Evolutionary conservation across 2,888 invertebrate species (phyloP), one percentile per base, ranked within the genome.

Genomic region (Lithophane semibrunnea): DNA sequence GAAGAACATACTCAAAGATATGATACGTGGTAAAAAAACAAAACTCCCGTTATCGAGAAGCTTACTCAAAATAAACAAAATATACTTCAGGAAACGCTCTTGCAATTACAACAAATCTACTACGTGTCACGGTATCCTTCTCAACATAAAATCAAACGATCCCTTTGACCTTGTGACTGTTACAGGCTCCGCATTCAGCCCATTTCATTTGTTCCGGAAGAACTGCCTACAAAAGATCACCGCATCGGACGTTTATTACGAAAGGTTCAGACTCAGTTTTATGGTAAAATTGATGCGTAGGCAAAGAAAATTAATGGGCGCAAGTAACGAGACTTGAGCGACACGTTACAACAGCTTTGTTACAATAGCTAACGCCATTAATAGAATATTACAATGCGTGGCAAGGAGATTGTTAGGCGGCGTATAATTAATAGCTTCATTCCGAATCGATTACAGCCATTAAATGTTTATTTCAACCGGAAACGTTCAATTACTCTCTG

Each of bases 211-310:
- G 81, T 79, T 72, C 71, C 81, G 77, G 75, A 83, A 89, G 80
- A 83, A 84, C 69, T 85, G 79, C 67, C 79, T 85, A 83, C 86
- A 90, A 89, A 88, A 84, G 88, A 88, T 85, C 79, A 86, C 82
- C 83, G 85, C 80, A 79, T 83, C 67, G 66, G 76, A 82, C 80
- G 79, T 88, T 90, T 89, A 89, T 87, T 86, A 86, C 85, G 76
- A 82, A 82, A 83, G 81, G 82, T 86, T 79, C 79, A 83, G 74
- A 75, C 54, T 84, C 77, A 75, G 85, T 85, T 88, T 88, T 86
- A 86, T 88, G 77, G 84, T 83, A 86, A 84, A 88, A 90, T 87
- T 88, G 86, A 88, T 88, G 89, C 87, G 90, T 89, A 88, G 89
- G 86, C 86, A 77, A 84, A 82, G 84, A 82, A 85, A 87, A 88